Base-by-base conservation (phyloP, 1,140 invertebrate species). In the Drosophila orena region DNA sequence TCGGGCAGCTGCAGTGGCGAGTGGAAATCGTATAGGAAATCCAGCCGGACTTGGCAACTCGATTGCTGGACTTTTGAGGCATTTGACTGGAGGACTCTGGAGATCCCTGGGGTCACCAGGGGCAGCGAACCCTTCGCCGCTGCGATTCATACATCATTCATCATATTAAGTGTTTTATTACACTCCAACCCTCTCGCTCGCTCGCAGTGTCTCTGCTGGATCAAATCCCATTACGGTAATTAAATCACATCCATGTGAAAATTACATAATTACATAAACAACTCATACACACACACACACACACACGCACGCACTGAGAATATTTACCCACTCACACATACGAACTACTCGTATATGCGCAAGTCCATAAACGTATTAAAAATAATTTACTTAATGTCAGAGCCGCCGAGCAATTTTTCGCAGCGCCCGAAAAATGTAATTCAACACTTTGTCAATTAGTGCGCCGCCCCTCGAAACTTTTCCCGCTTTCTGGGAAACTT, bases 301-400 rank as follows among this genome's bases (percentile, higher is more conserved):
- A 66, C 42, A 53, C 60, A 49, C 20, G 22, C 37, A 50, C 43
- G 46, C 43, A 59, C 46, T 38, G 22, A 43, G 40, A 30, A 62
- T 56, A 56, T 68, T 73, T 55, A 86, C 61, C 43, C 30, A 86
- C 66, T 69, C 59, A 86, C 66, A 65, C 59, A 55, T 1, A 17
- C 17, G 17, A 17, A n/a, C n/a, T n/a, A n/a, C n/a, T n/a, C n/a
- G n/a, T n/a, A 71, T 61, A 75, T 80, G 60, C 61, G 55, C 80
- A 73, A 89, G 84, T 90, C 81, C 72, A 91, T 91, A 89, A 91
- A 91, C 89, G 81, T 91, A 91, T 91, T 91, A 91, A 90, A 91
- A 86, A 91, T 91, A 91, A 91, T 91, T 91, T 91, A 86, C 84
- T 91, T 91, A 91, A 90, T 80, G 89, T 91, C 89, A 91, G 66